Conservation (phyloP, 2,797 vertebrate species). For the Tragelaphus oryx region DNA sequence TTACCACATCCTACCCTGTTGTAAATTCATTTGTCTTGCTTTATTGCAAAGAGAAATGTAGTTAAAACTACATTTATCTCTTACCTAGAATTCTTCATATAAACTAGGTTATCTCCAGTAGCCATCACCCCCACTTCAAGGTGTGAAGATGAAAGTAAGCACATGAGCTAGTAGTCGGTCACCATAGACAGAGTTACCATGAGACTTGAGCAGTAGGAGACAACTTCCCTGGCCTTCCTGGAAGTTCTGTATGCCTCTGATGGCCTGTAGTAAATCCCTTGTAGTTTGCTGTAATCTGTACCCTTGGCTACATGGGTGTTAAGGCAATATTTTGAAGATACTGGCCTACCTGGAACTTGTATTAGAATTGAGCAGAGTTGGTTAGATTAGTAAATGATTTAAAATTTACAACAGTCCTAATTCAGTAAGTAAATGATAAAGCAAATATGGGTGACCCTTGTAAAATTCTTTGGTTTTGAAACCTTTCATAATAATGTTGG, state of each 20-base stretch:
- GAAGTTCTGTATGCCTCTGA: not conserved
- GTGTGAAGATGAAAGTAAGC: not conserved
- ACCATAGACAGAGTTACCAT: not conserved
- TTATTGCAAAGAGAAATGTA: not conserved
- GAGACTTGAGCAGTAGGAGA: not conserved
- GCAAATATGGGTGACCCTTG: not conserved
- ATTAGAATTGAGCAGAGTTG: not conserved
- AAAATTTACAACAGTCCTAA: not conserved
- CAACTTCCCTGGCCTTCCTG: not conserved
- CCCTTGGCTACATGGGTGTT: not conserved
- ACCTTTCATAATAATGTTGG: not conserved
- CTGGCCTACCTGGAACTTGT: not conserved
- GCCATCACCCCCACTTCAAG: not conserved
- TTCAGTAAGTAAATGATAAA: not conserved
- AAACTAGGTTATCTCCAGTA: not conserved
- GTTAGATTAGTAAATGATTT: not conserved
- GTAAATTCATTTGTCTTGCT: not conserved
- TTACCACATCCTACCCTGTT: not conserved
- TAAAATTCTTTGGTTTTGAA: conserved; percentile 11
- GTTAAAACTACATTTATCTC: not conserved
- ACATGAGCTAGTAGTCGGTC: not conserved
- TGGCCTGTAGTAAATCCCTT: not conserved
- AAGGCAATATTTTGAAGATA: not conserved
- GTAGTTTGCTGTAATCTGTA: not conserved
- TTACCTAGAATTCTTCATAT: not conserved